These are phyloP conservation scores for Platycheirus albimanus DNA, from an alignment of 2,888 invertebrate species.

Conservation along the genomic window DNA sequence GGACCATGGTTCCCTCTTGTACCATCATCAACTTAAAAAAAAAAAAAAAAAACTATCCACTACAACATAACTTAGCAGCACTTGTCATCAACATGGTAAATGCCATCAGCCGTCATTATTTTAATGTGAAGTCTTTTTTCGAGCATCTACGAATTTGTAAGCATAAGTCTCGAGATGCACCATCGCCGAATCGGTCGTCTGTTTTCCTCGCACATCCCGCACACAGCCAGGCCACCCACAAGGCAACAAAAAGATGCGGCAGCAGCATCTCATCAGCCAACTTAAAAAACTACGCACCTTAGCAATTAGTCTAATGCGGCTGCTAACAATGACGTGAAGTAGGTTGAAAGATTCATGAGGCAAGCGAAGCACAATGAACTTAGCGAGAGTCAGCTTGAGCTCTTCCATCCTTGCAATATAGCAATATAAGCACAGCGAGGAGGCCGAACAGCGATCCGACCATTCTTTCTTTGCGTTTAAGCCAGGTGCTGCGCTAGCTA, in stretches of 20 bases:
- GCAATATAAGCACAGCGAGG: not conserved
- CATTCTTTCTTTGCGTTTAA: conserved; percentile 2
- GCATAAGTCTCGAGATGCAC: not conserved
- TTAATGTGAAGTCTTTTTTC: conserved; percentile 11
- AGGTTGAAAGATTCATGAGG: conserved; percentile 69
- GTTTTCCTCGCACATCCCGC: not conserved
- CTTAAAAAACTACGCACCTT: conserved; percentile 59
- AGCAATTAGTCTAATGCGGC: conserved; percentile 70
- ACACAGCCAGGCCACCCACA: conserved; percentile 18
- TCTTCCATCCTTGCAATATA: conserved; percentile 56
- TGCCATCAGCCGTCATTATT: conserved; percentile 52
- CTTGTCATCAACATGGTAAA: conserved; percentile 59
- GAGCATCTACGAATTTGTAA: not conserved
- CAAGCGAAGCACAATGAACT: conserved; percentile 36
- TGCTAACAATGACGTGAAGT: conserved; percentile 70
- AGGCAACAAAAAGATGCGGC: conserved; percentile 35
- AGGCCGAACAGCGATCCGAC: not conserved
- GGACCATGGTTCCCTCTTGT: conserved; percentile 27
- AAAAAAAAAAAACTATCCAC: conserved; percentile 15
- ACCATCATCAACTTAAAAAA: conserved; percentile 10
- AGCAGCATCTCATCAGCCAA: conserved; percentile 2
- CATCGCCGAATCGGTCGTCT: no score
- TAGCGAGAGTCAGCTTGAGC: not conserved
- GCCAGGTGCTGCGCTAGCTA: conserved; percentile 46
- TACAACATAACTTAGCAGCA: conserved; percentile 37